A percentile compares a stretch with the other conserved stretches of the same genome.
Evolutionary conservation across 2,888 invertebrate genomes (phyloP).

Genomic region (Epistrophella euchroma): DNA sequence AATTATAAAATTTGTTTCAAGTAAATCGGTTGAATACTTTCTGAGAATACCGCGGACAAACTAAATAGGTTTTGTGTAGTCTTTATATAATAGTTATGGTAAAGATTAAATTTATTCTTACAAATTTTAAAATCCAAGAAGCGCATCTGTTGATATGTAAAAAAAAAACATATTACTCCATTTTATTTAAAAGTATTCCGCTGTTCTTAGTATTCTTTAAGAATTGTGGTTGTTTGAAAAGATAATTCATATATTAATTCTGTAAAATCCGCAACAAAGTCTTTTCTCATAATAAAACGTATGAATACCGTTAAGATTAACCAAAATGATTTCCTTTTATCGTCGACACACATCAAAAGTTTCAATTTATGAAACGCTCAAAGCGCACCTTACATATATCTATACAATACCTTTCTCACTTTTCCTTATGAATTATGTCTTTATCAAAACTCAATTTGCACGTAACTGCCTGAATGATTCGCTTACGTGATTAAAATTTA

Average conservation of each 20-base stretch:
- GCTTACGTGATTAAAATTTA: conserved; percentile 43
- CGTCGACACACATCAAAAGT: neutral
- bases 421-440: conserved; percentile 15
- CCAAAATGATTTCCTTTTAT: neutral
- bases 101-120: no score
- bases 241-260: neutral
- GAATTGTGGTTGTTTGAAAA: no score
- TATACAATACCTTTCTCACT: neutral
- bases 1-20: no score
- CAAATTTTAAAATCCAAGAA: no score
- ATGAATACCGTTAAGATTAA: neutral
- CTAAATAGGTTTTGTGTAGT: no score
- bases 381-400: neutral
- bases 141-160: no score
- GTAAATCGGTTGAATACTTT: no score
- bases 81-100: no score
- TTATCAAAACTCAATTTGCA: conserved; percentile 32
- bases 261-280: neutral
- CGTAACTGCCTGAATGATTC: conserved; percentile 23
- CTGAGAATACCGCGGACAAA: no score
- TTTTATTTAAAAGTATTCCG: no score
- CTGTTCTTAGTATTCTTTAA: no score
- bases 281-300: neutral
- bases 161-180: no score
- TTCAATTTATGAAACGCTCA: neutral